Conservation (phyloP, 2,888 invertebrate genomes). For the Acleris cristana region DNA sequence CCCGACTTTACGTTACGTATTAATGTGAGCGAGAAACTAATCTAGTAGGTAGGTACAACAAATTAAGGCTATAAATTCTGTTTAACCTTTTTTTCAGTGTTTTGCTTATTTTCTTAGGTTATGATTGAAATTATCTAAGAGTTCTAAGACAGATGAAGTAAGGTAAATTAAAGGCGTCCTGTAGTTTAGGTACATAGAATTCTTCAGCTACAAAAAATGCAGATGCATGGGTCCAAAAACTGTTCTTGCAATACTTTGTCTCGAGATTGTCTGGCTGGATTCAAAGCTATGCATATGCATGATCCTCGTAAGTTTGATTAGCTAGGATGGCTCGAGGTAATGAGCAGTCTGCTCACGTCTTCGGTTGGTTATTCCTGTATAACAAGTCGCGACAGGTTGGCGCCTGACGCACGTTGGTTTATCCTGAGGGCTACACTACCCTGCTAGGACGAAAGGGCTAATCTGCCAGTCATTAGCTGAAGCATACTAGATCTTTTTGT, state of each 20-base stretch:
- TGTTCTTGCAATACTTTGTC: background rate
- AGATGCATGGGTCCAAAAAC: too few relatives aligned
- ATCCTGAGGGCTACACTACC: constrained; percentile 52
- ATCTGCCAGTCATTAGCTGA: too few relatives aligned
- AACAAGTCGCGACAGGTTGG: constrained; percentile 57
- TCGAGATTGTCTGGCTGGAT: background rate
- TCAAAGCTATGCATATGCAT: background rate
- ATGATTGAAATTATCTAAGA: too few relatives aligned
- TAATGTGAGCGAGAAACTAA: background rate
- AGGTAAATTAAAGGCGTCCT: too few relatives aligned
- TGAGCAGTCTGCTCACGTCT: constrained; percentile 32
- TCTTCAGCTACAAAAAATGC: too few relatives aligned
- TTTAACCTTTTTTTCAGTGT: too few relatives aligned
- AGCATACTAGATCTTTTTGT: too few relatives aligned
- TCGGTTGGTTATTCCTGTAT: constrained; percentile 40
- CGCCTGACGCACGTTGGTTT: constrained; percentile 68
- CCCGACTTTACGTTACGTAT: constrained; percentile 2
- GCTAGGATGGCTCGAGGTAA: constrained; percentile 20
- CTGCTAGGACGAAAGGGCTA: background rate
- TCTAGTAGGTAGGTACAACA: too few relatives aligned
- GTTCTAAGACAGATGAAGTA: too few relatives aligned
- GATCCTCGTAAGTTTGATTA: constrained; percentile 24
- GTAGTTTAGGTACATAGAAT: too few relatives aligned
- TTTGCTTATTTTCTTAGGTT: too few relatives aligned
- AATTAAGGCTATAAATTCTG: background rate